phyloP scores from a whole-genome alignment of 2,797 vertebrate genomes.

The Pangasius sanitwongsei region DNA sequence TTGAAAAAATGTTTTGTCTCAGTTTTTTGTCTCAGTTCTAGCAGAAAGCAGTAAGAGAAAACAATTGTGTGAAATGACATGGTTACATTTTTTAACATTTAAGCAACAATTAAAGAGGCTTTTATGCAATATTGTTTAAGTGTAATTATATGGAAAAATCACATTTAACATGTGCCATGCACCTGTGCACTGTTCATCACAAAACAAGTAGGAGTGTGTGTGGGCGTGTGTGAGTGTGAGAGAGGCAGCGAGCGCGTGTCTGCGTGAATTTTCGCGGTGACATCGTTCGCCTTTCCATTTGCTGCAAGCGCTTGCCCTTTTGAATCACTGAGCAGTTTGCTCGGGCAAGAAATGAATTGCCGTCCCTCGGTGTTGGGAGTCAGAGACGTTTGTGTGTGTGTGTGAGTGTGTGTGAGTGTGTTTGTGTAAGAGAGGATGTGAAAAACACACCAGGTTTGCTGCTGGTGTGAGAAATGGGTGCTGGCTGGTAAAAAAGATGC shows the following conservation, averaged over 20 bases:
- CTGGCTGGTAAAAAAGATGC: slow-evolving; percentile 50
- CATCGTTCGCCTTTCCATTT: slow-evolving; percentile 45
- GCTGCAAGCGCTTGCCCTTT: slow-evolving; percentile 56
- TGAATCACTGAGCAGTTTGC: slow-evolving; percentile 56
- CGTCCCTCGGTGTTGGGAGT: slow-evolving; percentile 46
- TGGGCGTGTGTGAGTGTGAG: background rate
- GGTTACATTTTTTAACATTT: background rate
- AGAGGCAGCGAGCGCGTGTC: background rate
- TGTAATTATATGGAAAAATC: background rate
- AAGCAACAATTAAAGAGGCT: background rate
- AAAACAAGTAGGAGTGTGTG: background rate
- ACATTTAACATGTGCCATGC: slow-evolving; percentile 7
- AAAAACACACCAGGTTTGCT: slow-evolving; percentile 41
- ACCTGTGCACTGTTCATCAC: background rate
- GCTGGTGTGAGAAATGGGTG: slow-evolving; percentile 48
- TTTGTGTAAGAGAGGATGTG: slow-evolving; percentile 17
- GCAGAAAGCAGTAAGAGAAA: background rate
- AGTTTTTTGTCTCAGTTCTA: background rate
- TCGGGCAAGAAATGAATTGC: slow-evolving; percentile 57
- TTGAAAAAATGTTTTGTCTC: background rate
- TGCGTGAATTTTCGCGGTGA: slow-evolving; percentile 25
- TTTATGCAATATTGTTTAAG: background rate
- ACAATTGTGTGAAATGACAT: background rate
- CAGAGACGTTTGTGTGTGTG: slow-evolving; percentile 5
- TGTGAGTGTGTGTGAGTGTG: background rate